Evolutionary conservation across 2,797 vertebrate genomes (phyloP), one percentile per base, ranked within the genome.

Genomic region (Crenichthys baileyi): DNA sequence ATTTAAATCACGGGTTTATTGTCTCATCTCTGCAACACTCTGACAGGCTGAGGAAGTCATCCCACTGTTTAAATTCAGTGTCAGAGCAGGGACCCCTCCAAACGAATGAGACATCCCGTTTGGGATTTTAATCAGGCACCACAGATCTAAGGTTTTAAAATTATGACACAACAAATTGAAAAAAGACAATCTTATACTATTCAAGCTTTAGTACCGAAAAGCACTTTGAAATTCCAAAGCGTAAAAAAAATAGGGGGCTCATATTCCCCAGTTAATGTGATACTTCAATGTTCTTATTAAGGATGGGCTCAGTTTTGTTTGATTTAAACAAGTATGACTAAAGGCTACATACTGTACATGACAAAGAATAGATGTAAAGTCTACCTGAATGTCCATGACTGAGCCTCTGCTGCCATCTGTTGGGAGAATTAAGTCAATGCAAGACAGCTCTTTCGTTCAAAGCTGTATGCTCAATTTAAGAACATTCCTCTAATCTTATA

Each of bases 351-450:
- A 36, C 36, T 46, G 44, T 46, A 11, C 44, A 46, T 46, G 44
- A 46, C 11, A 46, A 46, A 46, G 44, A 46, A 46, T 46, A 4
- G 72, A 56, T 72, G 31, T 4, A 24, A 79, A 1, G 26, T 76
- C 5, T 15, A 1, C 5, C 56, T 39, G 63, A n/a, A 1, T 36
- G 22, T 60, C n/a, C 3, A 15, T 68, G 31, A 70, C 73, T 82
- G 63, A 83, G 51, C 39, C 8, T 26, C 60, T 92, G 86, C 84
- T 88, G 90, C 91, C 91, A 88, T 79, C 92, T 92, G 36, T 61
- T 90, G 90, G 88, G 3, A n/a, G 48, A 36, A 61, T 15, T 6
- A 2, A 29, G 29, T 39, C 29, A 75, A 61, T n/a, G 41, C 55
- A 29, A 68, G 65, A 24, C 3, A 22, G 20, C 61, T 22, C 3